Percentiles rank a stretch among this genome's conserved stretches.
Evolutionary conservation across 2,113 vertebrate genomes (phyloP).

Genomic region (Porphyrio hochstetteri): DNA sequence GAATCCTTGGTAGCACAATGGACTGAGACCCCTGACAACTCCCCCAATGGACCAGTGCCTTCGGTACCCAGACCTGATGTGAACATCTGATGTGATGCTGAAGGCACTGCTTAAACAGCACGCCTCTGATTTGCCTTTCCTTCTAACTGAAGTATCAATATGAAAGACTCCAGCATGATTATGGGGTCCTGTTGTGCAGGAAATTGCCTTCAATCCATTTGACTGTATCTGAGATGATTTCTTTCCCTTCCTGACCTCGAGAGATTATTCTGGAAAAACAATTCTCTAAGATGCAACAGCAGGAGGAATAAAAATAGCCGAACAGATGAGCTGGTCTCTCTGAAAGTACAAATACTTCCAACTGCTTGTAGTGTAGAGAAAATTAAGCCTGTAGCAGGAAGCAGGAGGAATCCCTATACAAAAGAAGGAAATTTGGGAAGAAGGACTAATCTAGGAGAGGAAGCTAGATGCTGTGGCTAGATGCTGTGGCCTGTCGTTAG

Average conservation of each 20-base stretch:
- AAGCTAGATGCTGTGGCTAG: neutral
- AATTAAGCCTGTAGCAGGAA: constrained; percentile 35
- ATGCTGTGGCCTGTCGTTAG: neutral
- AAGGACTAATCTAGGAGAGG: constrained; percentile 53
- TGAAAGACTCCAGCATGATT: neutral
- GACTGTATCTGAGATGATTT: neutral
- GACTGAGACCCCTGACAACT: neutral
- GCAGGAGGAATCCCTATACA: constrained; percentile 60
- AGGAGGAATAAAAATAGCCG: constrained; percentile 25
- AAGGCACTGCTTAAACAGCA: neutral
- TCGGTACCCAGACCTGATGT: too few relatives aligned
- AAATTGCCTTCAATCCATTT: neutral
- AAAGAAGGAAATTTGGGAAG: constrained; percentile 72
- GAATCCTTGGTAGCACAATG: neutral
- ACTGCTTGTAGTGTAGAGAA: neutral
- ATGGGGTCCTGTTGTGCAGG: neutral
- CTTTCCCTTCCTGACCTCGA: constrained; percentile 13
- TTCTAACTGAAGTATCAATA: neutral
- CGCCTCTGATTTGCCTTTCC: neutral
- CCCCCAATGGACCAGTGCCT: neutral
- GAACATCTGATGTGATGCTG: neutral
- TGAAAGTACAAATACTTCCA: neutral
- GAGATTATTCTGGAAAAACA: constrained; percentile 7
- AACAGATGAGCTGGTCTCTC: neutral
- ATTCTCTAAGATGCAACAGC: neutral